Evolutionary conservation across 1,140 invertebrate genomes (phyloP).

Genomic region (Sitophilus oryzae): DNA sequence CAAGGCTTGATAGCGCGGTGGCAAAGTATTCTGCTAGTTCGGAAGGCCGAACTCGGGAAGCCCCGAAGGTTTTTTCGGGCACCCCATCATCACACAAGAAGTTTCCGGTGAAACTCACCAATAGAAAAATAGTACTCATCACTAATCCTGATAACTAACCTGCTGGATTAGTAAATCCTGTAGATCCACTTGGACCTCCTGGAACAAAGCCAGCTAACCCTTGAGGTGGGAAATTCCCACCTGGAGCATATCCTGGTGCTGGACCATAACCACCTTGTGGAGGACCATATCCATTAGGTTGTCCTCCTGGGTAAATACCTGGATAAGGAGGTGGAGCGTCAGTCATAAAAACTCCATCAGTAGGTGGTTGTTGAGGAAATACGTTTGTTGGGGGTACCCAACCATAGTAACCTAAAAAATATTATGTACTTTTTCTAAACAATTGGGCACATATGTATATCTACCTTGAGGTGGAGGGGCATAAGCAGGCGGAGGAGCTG

Average conservation of each 20-base stretch:
- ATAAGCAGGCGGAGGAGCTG: constrained; percentile 88
- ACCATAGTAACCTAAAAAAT: constrained; percentile 72
- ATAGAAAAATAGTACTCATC: too few relatives aligned
- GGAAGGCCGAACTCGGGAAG: too few relatives aligned
- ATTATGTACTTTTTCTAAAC: background rate
- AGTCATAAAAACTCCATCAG: constrained; percentile 83
- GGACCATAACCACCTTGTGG: constrained; percentile 20
- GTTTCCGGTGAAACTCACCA: too few relatives aligned
- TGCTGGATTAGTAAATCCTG: constrained; percentile 29
- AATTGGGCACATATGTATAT: background rate
- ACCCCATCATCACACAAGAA: too few relatives aligned
- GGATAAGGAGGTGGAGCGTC: constrained; percentile 94
- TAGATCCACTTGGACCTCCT: constrained; percentile 32
- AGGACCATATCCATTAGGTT: constrained; percentile 30
- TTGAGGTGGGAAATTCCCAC: too few relatives aligned
- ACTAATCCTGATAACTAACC: constrained; percentile 20
- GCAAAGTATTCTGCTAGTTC: too few relatives aligned
- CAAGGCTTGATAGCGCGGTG: too few relatives aligned
- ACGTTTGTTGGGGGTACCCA: constrained; percentile 81
- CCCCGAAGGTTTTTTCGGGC: too few relatives aligned
- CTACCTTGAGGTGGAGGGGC: constrained; percentile 57
- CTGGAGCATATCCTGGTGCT: constrained; percentile 27
- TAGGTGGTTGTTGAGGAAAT: constrained; percentile 61
- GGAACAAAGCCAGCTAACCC: constrained; percentile 5
- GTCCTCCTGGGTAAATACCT: constrained; percentile 55